Evolutionary conservation across 2,797 vertebrate species (phyloP).

Genomic region (Carduelis carduelis): DNA sequence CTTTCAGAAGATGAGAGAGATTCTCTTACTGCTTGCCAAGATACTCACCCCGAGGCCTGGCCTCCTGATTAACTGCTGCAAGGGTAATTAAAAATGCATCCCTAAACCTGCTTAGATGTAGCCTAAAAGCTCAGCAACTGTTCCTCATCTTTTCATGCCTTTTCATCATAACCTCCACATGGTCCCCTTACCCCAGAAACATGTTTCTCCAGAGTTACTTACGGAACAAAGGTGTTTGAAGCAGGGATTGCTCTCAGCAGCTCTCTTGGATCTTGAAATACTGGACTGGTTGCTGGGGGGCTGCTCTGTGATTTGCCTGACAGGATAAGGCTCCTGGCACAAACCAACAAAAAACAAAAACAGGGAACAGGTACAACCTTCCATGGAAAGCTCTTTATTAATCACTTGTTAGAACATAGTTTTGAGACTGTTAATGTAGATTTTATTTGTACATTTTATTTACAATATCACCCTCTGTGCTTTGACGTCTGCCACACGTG

Average conservation of each 20-base stretch:
- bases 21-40: background rate
- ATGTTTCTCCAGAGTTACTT: background rate
- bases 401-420: background rate
- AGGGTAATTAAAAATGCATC: background rate
- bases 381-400: background rate
- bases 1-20: background rate
- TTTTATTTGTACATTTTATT: background rate
- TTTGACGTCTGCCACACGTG: background rate
- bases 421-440: background rate
- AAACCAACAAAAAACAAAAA: background rate
- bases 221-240: slow-evolving; percentile 37
- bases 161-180: background rate
- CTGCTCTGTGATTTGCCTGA: slow-evolving; percentile 31
- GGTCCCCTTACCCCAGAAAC: background rate
- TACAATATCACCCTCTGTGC: background rate
- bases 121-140: background rate
- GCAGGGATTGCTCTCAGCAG: slow-evolving; percentile 13
- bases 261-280: slow-evolving; percentile 44
- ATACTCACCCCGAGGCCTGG: background rate
- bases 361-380: background rate
- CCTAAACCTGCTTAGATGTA: background rate
- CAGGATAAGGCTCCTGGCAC: slow-evolving; percentile 24
- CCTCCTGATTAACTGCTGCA: background rate
- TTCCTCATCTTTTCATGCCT: background rate
- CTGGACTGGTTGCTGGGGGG: background rate